Evolutionary conservation across 2,113 vertebrate species (phyloP).

Genomic region (Poeciliopsis turrubarensis): DNA sequence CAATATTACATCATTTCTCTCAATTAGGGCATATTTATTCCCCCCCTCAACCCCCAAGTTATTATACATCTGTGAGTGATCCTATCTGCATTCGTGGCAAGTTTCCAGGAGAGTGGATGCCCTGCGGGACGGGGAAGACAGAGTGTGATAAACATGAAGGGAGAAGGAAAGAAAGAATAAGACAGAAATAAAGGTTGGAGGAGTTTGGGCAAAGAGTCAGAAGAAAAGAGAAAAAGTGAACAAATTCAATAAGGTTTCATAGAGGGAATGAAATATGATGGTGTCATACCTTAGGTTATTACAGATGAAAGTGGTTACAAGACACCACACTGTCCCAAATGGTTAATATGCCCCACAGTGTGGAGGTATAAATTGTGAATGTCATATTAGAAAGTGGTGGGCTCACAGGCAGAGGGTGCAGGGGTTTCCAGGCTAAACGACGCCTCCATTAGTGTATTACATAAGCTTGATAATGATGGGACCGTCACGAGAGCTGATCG

Average conservation of each 20-base stretch:
- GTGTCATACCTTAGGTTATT: slow-evolving; percentile 67
- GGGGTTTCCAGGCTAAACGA: slow-evolving; percentile 31
- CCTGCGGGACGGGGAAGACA: slow-evolving; percentile 29
- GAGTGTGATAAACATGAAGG: slow-evolving; percentile 44
- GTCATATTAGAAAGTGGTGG: slow-evolving; percentile 45
- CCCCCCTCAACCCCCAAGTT: slow-evolving; percentile 60
- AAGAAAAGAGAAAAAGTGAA: slow-evolving; percentile 37
- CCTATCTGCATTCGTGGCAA: slow-evolving; percentile 63
- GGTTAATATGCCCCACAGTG: slow-evolving; percentile 52
- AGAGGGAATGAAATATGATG: slow-evolving; percentile 69
- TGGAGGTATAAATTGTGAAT: slow-evolving; percentile 57
- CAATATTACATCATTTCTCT: slow-evolving; percentile 77
- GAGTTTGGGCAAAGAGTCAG: slow-evolving; percentile 31
- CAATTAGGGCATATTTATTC: slow-evolving; percentile 76
- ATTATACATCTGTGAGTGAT: slow-evolving; percentile 67
- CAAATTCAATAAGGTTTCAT: slow-evolving; percentile 68
- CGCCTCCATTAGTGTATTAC: slow-evolving; percentile 62
- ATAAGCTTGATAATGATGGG: slow-evolving; percentile 47
- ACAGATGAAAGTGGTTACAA: slow-evolving; percentile 71
- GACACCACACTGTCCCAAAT: slow-evolving; percentile 60
- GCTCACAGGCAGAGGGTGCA: slow-evolving; percentile 22
- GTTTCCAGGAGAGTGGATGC: slow-evolving; percentile 40
- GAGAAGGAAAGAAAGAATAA: slow-evolving; percentile 27
- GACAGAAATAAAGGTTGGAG: slow-evolving; percentile 32
- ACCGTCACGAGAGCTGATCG: slow-evolving; percentile 7